A percentile compares a stretch with the other conserved stretches of the same genome.
Evolutionary conservation across 2,888 invertebrate species (phyloP).

Genomic region (Chromoteleia sp.): DNA sequence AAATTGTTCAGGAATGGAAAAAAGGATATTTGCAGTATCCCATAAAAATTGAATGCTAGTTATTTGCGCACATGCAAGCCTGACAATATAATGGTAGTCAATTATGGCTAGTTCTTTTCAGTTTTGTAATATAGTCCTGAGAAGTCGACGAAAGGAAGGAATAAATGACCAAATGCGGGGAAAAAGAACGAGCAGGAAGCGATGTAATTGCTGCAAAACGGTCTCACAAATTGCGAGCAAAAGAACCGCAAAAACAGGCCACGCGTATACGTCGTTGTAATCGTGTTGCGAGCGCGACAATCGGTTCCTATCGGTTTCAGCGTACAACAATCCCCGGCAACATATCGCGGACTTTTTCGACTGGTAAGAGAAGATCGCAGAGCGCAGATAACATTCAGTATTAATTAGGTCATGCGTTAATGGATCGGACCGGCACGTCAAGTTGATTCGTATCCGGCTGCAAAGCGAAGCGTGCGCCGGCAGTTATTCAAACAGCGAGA

Average conservation of each 20-base stretch:
- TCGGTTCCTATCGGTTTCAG: constrained; percentile 15
- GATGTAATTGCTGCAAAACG: constrained; percentile 57
- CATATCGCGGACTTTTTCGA: constrained; percentile 20
- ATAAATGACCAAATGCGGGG: constrained; percentile 54
- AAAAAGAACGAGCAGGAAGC: constrained; percentile 57
- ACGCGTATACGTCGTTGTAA: background rate
- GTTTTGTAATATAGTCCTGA: constrained; percentile 41
- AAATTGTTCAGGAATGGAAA: constrained; percentile 21
- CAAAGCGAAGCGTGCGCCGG: constrained; percentile 58
- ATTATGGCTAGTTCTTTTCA: constrained; percentile 50
- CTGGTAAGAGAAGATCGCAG: constrained; percentile 34
- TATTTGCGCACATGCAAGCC: constrained; percentile 43
- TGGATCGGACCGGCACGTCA: constrained; percentile 64
- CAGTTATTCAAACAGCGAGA: constrained; percentile 60
- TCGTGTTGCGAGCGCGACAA: background rate
- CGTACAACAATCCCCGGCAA: background rate
- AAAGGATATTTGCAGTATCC: constrained; percentile 25
- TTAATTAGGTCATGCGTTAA: constrained; percentile 68
- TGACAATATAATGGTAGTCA: constrained; percentile 56
- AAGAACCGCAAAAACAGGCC: constrained; percentile 20
- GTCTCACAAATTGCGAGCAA: constrained; percentile 42
- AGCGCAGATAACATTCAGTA: constrained; percentile 50
- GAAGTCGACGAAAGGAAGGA: constrained; percentile 63
- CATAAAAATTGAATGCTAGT: constrained; percentile 54
- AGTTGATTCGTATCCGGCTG: constrained; percentile 67